Percentiles rank a stretch among this genome's conserved stretches.
phyloP scores from a whole-genome alignment of 2,888 invertebrate species.

The Bimastos eiseni region DNA sequence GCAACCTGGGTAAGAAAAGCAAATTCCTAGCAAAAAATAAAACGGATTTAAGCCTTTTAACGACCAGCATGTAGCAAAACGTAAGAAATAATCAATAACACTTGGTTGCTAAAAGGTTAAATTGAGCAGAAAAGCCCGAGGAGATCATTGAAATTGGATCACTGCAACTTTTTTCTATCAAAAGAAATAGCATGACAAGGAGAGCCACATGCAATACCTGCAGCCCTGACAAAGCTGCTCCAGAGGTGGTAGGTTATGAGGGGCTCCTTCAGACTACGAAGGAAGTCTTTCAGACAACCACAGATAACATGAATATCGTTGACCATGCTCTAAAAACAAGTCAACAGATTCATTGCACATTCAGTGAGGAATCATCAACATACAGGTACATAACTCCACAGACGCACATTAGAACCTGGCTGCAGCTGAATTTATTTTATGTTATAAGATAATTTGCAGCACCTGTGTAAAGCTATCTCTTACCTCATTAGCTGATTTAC shows the following conservation, averaged over 20 bases:
- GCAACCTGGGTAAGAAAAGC: too few species aligned
- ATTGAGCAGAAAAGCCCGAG: too few species aligned
- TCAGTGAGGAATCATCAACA: not conserved
- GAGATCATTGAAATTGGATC: not conserved
- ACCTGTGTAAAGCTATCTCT: not conserved
- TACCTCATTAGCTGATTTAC: too few species aligned
- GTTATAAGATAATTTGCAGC: not conserved
- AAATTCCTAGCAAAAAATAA: too few species aligned
- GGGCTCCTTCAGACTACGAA: constrained; percentile 85
- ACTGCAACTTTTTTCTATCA: too few species aligned
- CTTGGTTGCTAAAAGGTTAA: too few species aligned
- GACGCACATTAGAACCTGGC: not conserved
- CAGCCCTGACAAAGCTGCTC: constrained; percentile 78
- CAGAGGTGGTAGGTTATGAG: constrained; percentile 80
- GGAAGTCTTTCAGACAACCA: constrained; percentile 91
- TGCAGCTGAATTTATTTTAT: not conserved
- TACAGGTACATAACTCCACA: not conserved
- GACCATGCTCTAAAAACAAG: constrained; percentile 51
- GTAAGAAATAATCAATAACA: too few species aligned
- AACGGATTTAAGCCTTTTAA: too few species aligned
- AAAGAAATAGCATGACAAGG: not conserved
- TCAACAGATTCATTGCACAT: not conserved
- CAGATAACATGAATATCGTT: constrained; percentile 82
- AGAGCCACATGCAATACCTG: constrained; percentile 55
- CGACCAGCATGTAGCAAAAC: too few species aligned